Percentiles rank a stretch among this genome's conserved stretches.
These are phyloP conservation scores for Zonitis immaculata DNA, from an alignment of 2,888 invertebrate genomes.

Conservation along the genomic window DNA sequence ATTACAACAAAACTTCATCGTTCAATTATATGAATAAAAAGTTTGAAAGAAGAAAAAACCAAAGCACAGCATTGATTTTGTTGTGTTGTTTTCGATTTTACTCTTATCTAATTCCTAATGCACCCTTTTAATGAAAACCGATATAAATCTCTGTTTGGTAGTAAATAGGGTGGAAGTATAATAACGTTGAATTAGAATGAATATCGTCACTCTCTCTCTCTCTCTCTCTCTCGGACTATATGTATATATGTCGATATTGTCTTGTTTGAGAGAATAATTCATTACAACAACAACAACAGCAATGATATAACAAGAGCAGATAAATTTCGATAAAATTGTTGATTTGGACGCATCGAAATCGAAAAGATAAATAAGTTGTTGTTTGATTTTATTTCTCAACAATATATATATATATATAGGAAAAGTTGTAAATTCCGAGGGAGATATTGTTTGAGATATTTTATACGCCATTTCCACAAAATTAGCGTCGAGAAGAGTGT, in stretches of 20 bases:
- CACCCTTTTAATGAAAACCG: constrained; percentile 21
- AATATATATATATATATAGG: too few species aligned
- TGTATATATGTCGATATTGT: constrained; percentile 15
- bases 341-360: background rate
- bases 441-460: too few species aligned
- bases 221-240: too few species aligned
- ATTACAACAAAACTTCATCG: constrained; percentile 6
- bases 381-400: too few species aligned
- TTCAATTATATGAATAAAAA: background rate
- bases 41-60: too few species aligned
- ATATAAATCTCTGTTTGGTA: constrained; percentile 24
- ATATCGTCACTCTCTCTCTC: too few species aligned
- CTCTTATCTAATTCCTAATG: constrained; percentile 10
- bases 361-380: too few species aligned
- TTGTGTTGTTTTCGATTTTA: too few species aligned
- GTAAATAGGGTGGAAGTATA: constrained; percentile 23
- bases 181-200: constrained; percentile 21
- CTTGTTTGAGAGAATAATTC: constrained; percentile 16
- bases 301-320: too few species aligned
- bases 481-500: constrained; percentile 3
- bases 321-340: constrained; percentile 21
- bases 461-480: constrained; percentile 2
- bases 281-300: constrained; percentile 14
- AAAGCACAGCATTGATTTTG: too few species aligned
- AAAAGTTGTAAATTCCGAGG: too few species aligned